phyloP scores from a whole-genome alignment of 2,113 vertebrate species.

The Etia nguti region DNA sequence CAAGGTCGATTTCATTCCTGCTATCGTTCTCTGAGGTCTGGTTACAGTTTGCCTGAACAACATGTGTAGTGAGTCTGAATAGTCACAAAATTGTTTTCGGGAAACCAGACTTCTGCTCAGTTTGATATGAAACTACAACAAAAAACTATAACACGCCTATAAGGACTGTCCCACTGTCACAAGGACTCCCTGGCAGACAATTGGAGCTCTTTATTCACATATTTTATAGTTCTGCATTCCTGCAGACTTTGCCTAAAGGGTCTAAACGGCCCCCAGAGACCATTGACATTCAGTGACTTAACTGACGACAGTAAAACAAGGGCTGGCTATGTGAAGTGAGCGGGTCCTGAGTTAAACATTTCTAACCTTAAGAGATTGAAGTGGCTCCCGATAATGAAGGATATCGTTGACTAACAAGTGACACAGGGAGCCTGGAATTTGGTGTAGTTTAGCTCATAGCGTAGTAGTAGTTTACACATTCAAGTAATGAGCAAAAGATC shows the following conservation, averaged over 20 bases:
- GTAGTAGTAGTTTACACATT: not conserved
- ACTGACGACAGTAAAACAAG: not conserved
- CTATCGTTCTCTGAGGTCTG: not conserved
- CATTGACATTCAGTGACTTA: not conserved
- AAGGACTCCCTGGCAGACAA: not conserved
- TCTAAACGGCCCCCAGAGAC: too few species aligned
- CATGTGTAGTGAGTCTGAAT: not conserved
- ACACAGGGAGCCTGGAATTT: not conserved
- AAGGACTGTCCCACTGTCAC: not conserved
- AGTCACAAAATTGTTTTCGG: not conserved
- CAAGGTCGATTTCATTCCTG: not conserved
- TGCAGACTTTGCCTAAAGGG: not conserved
- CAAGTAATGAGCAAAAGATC: not conserved
- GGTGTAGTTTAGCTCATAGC: not conserved
- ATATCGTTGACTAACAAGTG: not conserved
- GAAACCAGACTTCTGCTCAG: not conserved
- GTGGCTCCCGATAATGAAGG: not conserved
- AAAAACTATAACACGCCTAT: not conserved
- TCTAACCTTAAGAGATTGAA: not conserved
- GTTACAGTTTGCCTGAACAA: not conserved
- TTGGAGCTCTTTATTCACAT: not conserved
- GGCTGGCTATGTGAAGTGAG: not conserved
- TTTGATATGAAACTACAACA: not conserved
- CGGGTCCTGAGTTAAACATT: not conserved
- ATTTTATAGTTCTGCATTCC: not conserved